Evolutionary conservation across 2,797 vertebrate genomes (phyloP), one percentile per base, ranked within the genome.

Genomic region (Acanthopagrus latus): DNA sequence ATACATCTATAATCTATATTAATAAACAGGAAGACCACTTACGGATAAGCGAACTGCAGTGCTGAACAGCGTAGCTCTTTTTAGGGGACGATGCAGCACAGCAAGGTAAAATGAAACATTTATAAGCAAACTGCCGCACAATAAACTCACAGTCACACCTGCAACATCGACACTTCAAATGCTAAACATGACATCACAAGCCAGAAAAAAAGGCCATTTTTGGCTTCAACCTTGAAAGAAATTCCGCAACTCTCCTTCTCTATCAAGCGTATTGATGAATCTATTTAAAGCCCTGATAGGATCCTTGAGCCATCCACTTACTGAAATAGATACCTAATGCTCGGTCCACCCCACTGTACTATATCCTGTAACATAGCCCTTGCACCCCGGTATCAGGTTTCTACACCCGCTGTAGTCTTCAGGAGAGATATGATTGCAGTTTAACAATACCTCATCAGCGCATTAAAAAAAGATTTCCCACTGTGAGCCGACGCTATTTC

Each of bases 261-360:
- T 88, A 86, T 89, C 86, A 88, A 81, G 71, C 29, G 27, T 91
- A 93, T 93, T 83, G 90, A 93, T 86, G 62, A 66, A 78, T 86
- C 83, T 91, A 92, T 93, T 93, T 89, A 82, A 86, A 90, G 89
- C 82, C 52, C 63, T 7, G 69, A 87, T 70, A 80, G 67, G 71
- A 89, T 86, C 90, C 78, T 91, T 87, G 87, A 88, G 74, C 51
- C 55, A 83, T 82, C 79, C 47, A 38, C 76, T 76, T 73, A 81
- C 85, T 82, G 80, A 86, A 92, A 91, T 86, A 88, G 87, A 92
- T 80, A 76, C 73, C 48, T 67, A 77, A 88, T 46, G 72, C 71
- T 52, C 33, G 44, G 57, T 68, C 78, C 76, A 64, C 79, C 48
- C 58, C 64, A 64, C 54, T 76, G 70, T 82, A 38, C 38, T 38